Evolutionary conservation across 2,888 invertebrate species (phyloP), one percentile per base, ranked within the genome.

Genomic region (Oxystoma pomonae): DNA sequence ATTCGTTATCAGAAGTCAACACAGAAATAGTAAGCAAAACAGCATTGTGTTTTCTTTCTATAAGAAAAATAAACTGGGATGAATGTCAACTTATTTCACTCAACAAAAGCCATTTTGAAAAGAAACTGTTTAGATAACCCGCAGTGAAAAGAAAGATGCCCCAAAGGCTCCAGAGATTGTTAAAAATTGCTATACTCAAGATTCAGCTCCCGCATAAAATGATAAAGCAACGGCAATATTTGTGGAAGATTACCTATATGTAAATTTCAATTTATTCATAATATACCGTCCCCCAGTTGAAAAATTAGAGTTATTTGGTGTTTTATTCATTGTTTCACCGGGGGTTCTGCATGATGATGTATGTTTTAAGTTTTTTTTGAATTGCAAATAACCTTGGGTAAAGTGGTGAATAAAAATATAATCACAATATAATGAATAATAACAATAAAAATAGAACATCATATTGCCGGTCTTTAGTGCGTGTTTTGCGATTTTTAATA

Each of bases 201-300:
- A 35, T 35, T 7, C 35, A 12, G 35, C 35, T 35, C 35, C 35
- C 35, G 35, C 35, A 35, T 35, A 35, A 35, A 35, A 35, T 35
- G 35, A 35, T 35, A 53, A 53, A 53, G 19, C 7, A 67, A 66
- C 57, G 66, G 60, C 69, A 62, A 61, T 69, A 69, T 69, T 66
- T 67, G 67, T 66, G 69, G 65, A 62, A 65, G 65, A 68, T 67
- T 68, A 67, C 65, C 66, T 68, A 70, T 64, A 69, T 70, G 71
- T 62, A 69, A 68, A 69, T 71, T 70, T 66, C 67, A 69, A 64
- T 70, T 70, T 69, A 70, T 70, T 66, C 68, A 20, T 65, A 65
- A 69, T 66, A 20, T 51, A 58, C 20, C 57, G 57, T 21, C 60
- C 60, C 55, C 62, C 51, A 61, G 66, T 59, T 71, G 69, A 69